Conservation (phyloP, 1,140 invertebrate genomes). For the Oncopodura yosiiana region DNA sequence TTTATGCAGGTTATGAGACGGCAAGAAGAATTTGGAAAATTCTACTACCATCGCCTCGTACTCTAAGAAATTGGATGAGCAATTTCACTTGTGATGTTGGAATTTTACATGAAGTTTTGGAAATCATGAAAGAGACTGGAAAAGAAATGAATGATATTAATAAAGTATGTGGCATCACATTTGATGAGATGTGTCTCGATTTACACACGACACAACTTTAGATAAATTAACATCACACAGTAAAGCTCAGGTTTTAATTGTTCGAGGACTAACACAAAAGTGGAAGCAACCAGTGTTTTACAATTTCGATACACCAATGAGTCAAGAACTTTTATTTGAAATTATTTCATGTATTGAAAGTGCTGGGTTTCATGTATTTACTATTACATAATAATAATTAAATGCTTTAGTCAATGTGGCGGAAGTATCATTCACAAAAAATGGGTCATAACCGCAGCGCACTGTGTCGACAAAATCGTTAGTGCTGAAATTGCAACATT, state of each 20-base stretch:
- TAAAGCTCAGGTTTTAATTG: constrained; percentile 27
- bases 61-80: constrained; percentile 4
- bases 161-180: constrained; percentile 9
- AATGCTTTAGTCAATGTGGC: too few relatives aligned
- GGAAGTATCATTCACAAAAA: too few relatives aligned
- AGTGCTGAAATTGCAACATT: too few relatives aligned
- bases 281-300: constrained; percentile 30
- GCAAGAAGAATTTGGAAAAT: not conserved
- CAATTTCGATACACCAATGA: constrained; percentile 24
- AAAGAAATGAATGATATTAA: not conserved
- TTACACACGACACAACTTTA: constrained; percentile 7
- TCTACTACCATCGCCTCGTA: constrained; percentile 4
- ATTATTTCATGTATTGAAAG: constrained; percentile 14
- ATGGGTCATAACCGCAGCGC: too few relatives aligned
- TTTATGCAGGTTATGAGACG: constrained; percentile 8
- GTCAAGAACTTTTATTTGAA: not conserved
- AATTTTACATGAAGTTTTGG: constrained; percentile 7
- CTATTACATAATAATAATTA: too few relatives aligned
- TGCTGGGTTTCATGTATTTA: constrained; percentile 1
- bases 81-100: constrained; percentile 2
- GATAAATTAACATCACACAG: constrained; percentile 20
- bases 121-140: constrained; percentile 1
- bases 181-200: constrained; percentile 30
- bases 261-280: constrained; percentile 8
- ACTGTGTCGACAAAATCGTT: too few relatives aligned